A percentile compares a stretch with the other conserved stretches of the same genome.
Conservation (phyloP, 2,113 vertebrate genomes). For the Cricetomys ansorgei region DNA sequence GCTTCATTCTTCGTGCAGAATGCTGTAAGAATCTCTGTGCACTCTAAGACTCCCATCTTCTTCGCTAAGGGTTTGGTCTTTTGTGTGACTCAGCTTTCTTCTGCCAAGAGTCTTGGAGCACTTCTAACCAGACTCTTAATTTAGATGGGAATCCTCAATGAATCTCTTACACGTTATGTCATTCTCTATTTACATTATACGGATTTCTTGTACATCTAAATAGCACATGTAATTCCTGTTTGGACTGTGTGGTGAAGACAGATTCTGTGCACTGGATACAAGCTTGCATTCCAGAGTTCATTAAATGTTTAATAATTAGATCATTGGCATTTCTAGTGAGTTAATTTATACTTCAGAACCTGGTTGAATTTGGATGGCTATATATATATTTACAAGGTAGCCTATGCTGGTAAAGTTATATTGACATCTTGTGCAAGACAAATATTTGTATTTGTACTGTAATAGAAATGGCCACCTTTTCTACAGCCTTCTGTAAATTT, state of each 20-base stretch:
- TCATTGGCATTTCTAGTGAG: conserved; percentile 42
- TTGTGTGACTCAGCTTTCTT: background rate
- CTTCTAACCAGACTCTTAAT: background rate
- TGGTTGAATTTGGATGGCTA: background rate
- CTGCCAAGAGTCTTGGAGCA: background rate
- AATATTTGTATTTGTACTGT: background rate
- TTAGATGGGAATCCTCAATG: background rate
- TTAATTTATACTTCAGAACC: conserved; percentile 13
- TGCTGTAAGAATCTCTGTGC: background rate
- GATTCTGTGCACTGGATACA: background rate
- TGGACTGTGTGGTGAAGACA: background rate
- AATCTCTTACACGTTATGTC: background rate
- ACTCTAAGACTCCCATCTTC: background rate
- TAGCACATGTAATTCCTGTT: background rate
- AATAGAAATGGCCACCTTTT: background rate
- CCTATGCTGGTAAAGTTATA: background rate
- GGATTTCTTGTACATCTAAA: background rate
- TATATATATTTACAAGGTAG: background rate
- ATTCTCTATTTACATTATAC: background rate
- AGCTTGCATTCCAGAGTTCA: background rate
- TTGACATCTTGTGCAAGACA: background rate
- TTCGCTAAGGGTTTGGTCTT: background rate
- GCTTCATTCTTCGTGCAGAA: background rate
- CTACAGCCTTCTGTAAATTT: conserved; percentile 1
- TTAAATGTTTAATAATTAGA: conserved; percentile 10